Conservation (phyloP, 2,888 invertebrate genomes). For the Parnassius mnemosyne region DNA sequence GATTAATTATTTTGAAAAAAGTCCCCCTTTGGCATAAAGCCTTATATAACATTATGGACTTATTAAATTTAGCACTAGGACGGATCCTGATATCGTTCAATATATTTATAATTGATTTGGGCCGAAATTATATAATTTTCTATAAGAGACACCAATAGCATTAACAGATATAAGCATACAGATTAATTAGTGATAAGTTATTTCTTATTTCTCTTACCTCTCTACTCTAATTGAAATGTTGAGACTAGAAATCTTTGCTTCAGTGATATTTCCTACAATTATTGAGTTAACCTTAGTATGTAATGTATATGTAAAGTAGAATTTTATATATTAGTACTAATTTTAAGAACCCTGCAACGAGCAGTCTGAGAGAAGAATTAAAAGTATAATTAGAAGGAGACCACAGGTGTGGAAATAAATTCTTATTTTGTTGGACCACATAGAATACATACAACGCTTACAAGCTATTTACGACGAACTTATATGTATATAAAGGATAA, state of each 20-base stretch:
- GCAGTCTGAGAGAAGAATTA: conserved; percentile 5
- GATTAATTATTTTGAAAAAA: conserved; percentile 6
- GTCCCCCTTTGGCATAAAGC: conserved; percentile 2
- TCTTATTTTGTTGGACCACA: conserved; percentile 55
- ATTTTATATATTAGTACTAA: not conserved
- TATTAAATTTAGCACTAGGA: conserved; percentile 32
- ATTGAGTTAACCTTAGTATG: conserved; percentile 3
- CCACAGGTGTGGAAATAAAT: conserved; percentile 35
- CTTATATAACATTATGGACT: conserved; percentile 4
- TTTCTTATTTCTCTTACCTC: not conserved
- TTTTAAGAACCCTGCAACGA: conserved; percentile 5
- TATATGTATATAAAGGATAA: not conserved
- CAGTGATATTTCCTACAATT: not conserved
- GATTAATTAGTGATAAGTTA: not conserved
- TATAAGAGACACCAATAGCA: conserved; percentile 1
- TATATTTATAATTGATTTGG: conserved; percentile 7
- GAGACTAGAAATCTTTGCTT: conserved; percentile 15
- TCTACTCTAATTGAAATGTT: not conserved
- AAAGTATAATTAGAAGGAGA: conserved; percentile 5
- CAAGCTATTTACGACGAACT: not conserved
- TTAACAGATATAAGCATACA: conserved; percentile 8
- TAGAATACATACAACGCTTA: conserved; percentile 32
- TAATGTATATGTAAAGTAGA: not conserved
- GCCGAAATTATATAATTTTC: conserved; percentile 11
- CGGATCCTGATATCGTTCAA: conserved; percentile 35